Evolutionary conservation across 2,888 invertebrate genomes (phyloP).

Genomic region (Podabrus alpinus): DNA sequence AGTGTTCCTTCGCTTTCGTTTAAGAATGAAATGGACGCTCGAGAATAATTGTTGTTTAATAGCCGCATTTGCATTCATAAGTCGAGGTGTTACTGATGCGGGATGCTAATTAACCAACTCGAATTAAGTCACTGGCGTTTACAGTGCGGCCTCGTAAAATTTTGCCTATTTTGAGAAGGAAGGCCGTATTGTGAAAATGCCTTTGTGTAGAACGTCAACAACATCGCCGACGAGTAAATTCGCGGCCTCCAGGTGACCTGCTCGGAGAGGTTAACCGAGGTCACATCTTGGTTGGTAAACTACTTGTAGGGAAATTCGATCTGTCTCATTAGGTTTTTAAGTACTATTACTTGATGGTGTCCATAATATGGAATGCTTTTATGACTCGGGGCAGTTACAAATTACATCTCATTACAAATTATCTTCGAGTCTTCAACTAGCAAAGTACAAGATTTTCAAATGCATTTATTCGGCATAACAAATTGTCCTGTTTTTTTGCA

Average conservation of each 20-base stretch:
- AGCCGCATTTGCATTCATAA: background rate
- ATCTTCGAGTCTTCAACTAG: background rate
- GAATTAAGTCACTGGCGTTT: background rate
- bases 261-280: conserved; percentile 39
- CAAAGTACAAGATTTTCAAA: background rate
- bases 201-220: background rate
- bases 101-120: background rate
- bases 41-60: background rate
- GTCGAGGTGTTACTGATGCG: background rate
- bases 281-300: conserved; percentile 33
- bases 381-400: background rate
- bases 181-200: background rate
- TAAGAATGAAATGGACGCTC: background rate
- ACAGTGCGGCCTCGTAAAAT: background rate
- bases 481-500: background rate
- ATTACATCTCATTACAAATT: background rate
- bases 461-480: background rate
- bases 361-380: background rate
- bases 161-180: background rate
- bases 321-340: conserved; percentile 14
- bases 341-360: background rate
- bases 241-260: conserved; percentile 35
- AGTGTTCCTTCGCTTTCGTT: background rate
- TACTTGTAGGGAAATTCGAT: conserved; percentile 23
- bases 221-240: too few species aligned